Percentiles rank a stretch among this genome's conserved stretches.
These are phyloP conservation scores for Anastrepha ludens DNA, from an alignment of 1,140 invertebrate genomes.

Conservation along the genomic window DNA sequence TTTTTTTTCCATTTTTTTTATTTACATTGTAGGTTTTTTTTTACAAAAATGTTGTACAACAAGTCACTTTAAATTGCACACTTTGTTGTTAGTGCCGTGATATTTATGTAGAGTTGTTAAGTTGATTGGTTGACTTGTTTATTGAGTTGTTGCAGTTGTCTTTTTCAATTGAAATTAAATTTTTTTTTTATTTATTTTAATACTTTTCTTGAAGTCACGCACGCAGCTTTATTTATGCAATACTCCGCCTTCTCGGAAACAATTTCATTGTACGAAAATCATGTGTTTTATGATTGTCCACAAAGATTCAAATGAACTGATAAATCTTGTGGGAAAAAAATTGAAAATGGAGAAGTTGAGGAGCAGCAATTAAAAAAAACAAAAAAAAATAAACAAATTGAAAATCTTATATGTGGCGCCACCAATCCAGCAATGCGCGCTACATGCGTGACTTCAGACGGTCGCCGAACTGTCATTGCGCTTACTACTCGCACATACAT, in stretches of 20 bases:
- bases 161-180: neutral
- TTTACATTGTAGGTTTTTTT: neutral
- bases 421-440: neutral
- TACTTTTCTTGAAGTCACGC: neutral
- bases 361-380: neutral
- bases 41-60: neutral
- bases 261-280: neutral
- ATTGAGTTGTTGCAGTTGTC: neutral
- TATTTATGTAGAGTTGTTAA: neutral
- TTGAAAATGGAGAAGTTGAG: neutral
- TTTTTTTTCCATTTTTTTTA: neutral
- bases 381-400: neutral
- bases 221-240: neutral
- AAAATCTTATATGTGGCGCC: neutral
- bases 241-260: constrained; percentile 19
- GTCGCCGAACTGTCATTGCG: constrained; percentile 19
- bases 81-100: neutral
- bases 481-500: neutral
- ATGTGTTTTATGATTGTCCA: constrained; percentile 13
- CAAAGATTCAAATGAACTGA: constrained; percentile 37
- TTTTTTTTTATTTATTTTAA: neutral
- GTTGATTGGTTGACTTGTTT: neutral
- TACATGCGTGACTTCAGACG: neutral
- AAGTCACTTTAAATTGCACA: constrained; percentile 8
- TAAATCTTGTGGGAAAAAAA: constrained; percentile 29